Percentiles rank a stretch among this genome's conserved stretches.
These are phyloP conservation scores for Dichetophora obliterata DNA, from an alignment of 2,888 invertebrate species.

Conservation along the genomic window DNA sequence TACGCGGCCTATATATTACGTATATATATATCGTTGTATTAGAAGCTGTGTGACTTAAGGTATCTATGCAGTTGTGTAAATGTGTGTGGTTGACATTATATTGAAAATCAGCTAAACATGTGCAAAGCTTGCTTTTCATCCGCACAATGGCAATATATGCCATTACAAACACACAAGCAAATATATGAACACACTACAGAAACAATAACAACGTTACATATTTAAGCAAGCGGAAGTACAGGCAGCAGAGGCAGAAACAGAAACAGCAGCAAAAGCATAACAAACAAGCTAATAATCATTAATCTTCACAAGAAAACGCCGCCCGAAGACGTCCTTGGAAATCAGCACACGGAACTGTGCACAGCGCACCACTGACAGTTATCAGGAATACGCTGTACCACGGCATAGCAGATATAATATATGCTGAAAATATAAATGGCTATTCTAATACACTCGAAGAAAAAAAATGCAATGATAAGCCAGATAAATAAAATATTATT, in stretches of 20 bases:
- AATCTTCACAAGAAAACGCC: constrained; percentile 51
- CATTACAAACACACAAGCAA: constrained; percentile 4
- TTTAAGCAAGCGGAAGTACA: not conserved
- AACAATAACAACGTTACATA: not conserved
- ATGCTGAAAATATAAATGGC: not conserved
- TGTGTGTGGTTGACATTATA: no score
- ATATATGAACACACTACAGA: constrained; percentile 9
- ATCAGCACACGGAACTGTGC: constrained; percentile 40
- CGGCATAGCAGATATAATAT: no score
- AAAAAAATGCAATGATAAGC: not conserved
- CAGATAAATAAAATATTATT: no score
- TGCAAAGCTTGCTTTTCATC: not conserved
- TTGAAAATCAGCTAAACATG: no score
- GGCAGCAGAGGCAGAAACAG: not conserved
- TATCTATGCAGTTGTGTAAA: no score
- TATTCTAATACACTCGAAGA: not conserved
- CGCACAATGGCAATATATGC: not conserved
- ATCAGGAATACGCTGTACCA: not conserved
- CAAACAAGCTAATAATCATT: constrained; percentile 54
- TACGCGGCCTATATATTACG: not conserved
- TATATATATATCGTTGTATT: no score
- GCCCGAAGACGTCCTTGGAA: constrained; percentile 52
- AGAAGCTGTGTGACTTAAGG: no score
- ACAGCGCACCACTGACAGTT: constrained; percentile 30
- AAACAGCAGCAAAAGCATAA: not conserved